These are phyloP conservation scores for Brachypteracias leptosomus DNA, from an alignment of 2,113 vertebrate species.

Conservation along the genomic window DNA sequence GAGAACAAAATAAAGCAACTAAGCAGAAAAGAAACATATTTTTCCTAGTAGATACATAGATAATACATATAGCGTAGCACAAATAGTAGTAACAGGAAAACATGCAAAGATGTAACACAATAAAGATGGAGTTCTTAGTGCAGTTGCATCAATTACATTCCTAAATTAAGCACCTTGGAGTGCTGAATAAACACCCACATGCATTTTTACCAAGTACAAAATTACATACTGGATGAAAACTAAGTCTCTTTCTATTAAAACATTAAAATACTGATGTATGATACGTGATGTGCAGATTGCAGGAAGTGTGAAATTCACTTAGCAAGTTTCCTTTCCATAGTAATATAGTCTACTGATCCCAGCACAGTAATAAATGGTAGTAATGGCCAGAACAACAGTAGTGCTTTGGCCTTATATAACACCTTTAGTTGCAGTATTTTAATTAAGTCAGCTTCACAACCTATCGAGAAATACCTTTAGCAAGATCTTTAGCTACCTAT, in stretches of 20 bases:
- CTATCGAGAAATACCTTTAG: neutral
- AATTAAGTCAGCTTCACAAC: neutral
- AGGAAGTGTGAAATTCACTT: neutral
- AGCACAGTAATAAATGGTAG: neutral
- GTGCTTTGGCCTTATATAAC: neutral
- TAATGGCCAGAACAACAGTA: neutral
- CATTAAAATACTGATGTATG: neutral
- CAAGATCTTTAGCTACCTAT: neutral
- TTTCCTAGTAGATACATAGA: neutral
- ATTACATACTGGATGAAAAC: neutral
- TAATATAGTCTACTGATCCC: neutral
- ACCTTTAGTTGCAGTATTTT: neutral
- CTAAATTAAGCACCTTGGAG: neutral
- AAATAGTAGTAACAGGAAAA: neutral
- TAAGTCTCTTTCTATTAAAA: neutral
- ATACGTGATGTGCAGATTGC: neutral
- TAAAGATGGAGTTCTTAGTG: neutral
- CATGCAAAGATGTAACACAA: neutral
- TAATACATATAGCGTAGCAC: neutral
- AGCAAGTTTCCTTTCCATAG: neutral
- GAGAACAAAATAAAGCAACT: neutral
- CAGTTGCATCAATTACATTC: neutral
- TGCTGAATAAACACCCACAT: neutral
- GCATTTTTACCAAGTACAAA: neutral
- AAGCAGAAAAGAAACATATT: neutral